Percentiles rank a stretch among this genome's conserved stretches.
Evolutionary conservation across 2,113 vertebrate species (phyloP).

Genomic region (Microtus montanus): DNA sequence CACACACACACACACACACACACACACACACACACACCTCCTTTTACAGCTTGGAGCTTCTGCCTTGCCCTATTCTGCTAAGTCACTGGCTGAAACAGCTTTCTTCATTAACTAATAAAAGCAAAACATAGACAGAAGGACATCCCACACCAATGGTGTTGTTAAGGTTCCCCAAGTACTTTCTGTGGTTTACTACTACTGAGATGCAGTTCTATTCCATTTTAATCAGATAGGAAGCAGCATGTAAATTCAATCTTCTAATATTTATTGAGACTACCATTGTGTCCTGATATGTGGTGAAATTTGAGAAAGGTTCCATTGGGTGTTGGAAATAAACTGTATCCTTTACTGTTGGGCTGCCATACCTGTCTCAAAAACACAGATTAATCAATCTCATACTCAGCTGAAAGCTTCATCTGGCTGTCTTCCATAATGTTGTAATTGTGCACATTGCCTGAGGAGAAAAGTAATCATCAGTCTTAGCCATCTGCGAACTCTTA

Average conservation of each 20-base stretch:
- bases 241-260: not conserved
- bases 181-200: not conserved
- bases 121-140: too few relatives aligned
- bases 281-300: not conserved
- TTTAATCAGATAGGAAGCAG: not conserved
- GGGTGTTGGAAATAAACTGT: not conserved
- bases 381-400: not conserved
- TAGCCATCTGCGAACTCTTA: not conserved
- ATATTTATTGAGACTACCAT: not conserved
- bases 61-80: too few relatives aligned
- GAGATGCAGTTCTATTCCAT: not conserved
- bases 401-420: not conserved
- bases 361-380: not conserved
- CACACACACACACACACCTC: too few relatives aligned
- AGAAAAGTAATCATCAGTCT: not conserved
- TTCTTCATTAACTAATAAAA: too few relatives aligned
- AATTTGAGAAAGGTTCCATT: not conserved
- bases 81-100: too few relatives aligned
- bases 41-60: too few relatives aligned
- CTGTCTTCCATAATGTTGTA: not conserved
- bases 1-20: too few relatives aligned
- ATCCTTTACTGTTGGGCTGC: not conserved
- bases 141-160: too few relatives aligned
- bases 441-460: not conserved
- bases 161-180: not conserved